Base-by-base conservation (phyloP, 2,113 vertebrate species). In the Noturus placidus region DNA sequence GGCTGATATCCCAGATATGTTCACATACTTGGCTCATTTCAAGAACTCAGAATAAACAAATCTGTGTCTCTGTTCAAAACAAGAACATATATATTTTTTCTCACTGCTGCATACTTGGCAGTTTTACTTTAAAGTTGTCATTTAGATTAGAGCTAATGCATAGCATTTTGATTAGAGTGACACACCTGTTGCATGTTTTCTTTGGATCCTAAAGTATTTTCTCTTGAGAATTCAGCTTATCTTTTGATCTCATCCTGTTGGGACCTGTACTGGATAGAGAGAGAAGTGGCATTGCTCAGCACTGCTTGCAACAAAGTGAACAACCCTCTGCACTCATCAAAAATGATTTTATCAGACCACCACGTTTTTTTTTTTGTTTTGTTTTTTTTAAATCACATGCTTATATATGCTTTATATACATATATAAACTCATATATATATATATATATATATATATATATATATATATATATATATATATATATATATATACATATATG, bases 181-280 rank as follows among this genome's bases (percentile, higher is more conserved):
- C 63, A 81, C 63, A 67, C 59, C 85, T 76, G 56, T 76, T 77
- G 59, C 50, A 77, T 78, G 81, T 54, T 78, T 77, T 9, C 30
- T 77, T 87, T 87, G 80, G 86, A 72, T 35, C 56, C 14, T 6
- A 54, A 54, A 27, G 9, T n/a, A 35, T 7, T 83, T 87, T 87
- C 72, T 83, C 70, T 83, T 65, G 56, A 38, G 80, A 83, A 87
- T 74, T 42, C 20, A 14, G 4, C 57, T 77, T 83, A 77, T 65
- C 69, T 54, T 87, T 67, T 56, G 70, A 87, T 84, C 72, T 38
- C 20, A 67, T 63, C 81, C 42, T 87, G 87, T 56, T 65, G 22
- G 9, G 57, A 77, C 86, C 81, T 83, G 86, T 57, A 65, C 52
- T 25, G 19, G 50, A 57, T 20, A 50, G 63, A 38, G 13, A 15